Base-by-base conservation (phyloP, 2,113 vertebrate species). In the Ploceus nigricollis region DNA sequence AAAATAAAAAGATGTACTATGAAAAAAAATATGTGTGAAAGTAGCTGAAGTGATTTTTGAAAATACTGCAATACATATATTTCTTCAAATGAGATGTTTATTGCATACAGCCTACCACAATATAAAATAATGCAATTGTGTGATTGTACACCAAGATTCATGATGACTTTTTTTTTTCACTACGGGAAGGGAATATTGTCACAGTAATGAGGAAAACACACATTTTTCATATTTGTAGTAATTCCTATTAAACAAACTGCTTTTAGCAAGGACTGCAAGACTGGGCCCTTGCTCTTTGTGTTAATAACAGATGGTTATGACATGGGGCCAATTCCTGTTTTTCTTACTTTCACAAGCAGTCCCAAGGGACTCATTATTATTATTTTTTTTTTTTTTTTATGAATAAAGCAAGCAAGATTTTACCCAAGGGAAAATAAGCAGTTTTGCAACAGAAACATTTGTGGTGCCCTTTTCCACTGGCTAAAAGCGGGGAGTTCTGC, bases 261-360 rank as follows among this genome's bases (percentile, higher is more conserved):
- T 92, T 88, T 93, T 76, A 95, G 71, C 58, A 91, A 95, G 68
- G 58, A n/a, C 65, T 81, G 64, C 21, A 96, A 89, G 64, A 80
- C 70, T 73, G 48, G 39, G 79, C 48, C 50, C 69, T 90, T 93
- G 63, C 81, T 96, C 72, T 93, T 75, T 94, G 85, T 81, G 81
- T 75, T 93, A 82, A 40, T 89, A 95, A 92, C 88, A 96, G 92
- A 94, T 95, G 93, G 89, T 93, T 96, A 93, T 31, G 78, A 96
- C 75, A 96, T 60, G 48, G 37, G 92, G 91, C 85, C 90, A 94
- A 80, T 85, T 96, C 80, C 24, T 82, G 70, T 61, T 94, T 89
- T 94, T 73, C 82, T 91, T 87, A 65, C n/a, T 79, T n/a, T 73
- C 60, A 81, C 56, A 93, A 87, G 58, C 42, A 93, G 75, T 93